A percentile compares a stretch with the other conserved stretches of the same genome.
Conservation (phyloP, 2,113 vertebrate genomes). For the Syngnathus typhle region DNA sequence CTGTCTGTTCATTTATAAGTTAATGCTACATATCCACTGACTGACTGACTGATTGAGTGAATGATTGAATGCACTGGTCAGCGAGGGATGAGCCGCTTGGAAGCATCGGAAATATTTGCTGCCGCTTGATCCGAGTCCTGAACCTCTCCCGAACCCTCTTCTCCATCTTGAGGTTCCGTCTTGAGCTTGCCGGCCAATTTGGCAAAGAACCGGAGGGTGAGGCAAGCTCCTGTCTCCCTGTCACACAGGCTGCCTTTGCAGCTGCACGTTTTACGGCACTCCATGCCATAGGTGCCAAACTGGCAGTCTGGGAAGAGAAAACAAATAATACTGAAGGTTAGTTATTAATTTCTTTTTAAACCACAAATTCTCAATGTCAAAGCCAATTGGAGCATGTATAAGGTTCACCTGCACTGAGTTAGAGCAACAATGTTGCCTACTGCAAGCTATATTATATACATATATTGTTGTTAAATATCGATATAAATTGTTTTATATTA, state of each 20-base stretch:
- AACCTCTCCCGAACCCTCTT: conserved; percentile 84
- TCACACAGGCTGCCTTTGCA: conserved; percentile 90
- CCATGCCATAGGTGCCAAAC: conserved; percentile 87
- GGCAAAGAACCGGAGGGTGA: conserved; percentile 85
- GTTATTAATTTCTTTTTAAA: neutral
- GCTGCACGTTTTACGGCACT: conserved; percentile 84
- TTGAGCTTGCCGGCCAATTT: conserved; percentile 73
- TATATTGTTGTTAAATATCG: neutral
- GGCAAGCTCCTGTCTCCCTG: conserved; percentile 84
- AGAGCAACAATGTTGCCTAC: neutral
- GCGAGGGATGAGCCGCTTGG: conserved; percentile 84
- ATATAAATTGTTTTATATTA: neutral
- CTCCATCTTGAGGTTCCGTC: conserved; percentile 62
- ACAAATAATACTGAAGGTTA: neutral
- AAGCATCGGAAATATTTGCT: conserved; percentile 68
- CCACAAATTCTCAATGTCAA: neutral
- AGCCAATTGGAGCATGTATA: neutral
- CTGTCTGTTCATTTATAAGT: conserved; percentile 67
- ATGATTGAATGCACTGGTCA: conserved; percentile 65
- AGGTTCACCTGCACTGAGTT: neutral
- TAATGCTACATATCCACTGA: conserved; percentile 72
- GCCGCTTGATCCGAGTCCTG: conserved; percentile 66
- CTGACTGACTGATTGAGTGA: conserved; percentile 11
- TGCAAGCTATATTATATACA: neutral
- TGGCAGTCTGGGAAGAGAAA: conserved; percentile 77